Percentiles rank a stretch among this genome's conserved stretches.
Evolutionary conservation across 2,888 invertebrate genomes (phyloP).

Genomic region (Drosophila buzzatii): DNA sequence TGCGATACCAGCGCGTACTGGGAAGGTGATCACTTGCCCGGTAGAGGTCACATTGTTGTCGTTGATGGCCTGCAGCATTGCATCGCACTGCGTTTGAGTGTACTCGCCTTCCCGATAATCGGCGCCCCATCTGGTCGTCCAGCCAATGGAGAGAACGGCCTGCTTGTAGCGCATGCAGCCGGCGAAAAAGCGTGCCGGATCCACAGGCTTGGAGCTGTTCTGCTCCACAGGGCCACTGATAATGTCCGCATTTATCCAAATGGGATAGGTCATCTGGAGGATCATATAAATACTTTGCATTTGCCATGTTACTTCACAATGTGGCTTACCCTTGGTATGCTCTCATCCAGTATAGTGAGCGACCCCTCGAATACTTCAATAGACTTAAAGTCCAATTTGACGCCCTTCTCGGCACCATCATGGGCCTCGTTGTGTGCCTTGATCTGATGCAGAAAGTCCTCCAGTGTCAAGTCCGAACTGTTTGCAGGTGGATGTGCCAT

Average conservation of each 20-base stretch:
- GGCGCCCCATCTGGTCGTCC: conserved; percentile 91
- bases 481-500: conserved; percentile 94
- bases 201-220: conserved; percentile 87
- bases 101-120: conserved; percentile 87
- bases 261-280: conserved; percentile 88
- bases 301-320: too few species aligned
- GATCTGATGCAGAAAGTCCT: conserved; percentile 89
- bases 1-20: conserved; percentile 90
- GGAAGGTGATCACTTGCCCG: conserved; percentile 91
- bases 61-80: conserved; percentile 88
- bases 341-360: conserved; percentile 84
- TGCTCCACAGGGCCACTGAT: conserved; percentile 89
- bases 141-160: conserved; percentile 92
- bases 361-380: conserved; percentile 90
- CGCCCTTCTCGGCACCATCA: conserved; percentile 88
- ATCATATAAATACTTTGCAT: neutral
- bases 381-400: conserved; percentile 95
- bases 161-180: conserved; percentile 87
- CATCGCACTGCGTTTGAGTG: conserved; percentile 88
- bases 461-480: conserved; percentile 91
- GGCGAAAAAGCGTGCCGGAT: conserved; percentile 87
- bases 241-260: conserved; percentile 96
- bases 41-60: conserved; percentile 82
- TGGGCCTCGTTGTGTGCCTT: conserved; percentile 86
- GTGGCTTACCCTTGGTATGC: conserved; percentile 83